These are phyloP conservation scores for Ennomos erosarius DNA, from an alignment of 2,888 invertebrate species.

Conservation along the genomic window DNA sequence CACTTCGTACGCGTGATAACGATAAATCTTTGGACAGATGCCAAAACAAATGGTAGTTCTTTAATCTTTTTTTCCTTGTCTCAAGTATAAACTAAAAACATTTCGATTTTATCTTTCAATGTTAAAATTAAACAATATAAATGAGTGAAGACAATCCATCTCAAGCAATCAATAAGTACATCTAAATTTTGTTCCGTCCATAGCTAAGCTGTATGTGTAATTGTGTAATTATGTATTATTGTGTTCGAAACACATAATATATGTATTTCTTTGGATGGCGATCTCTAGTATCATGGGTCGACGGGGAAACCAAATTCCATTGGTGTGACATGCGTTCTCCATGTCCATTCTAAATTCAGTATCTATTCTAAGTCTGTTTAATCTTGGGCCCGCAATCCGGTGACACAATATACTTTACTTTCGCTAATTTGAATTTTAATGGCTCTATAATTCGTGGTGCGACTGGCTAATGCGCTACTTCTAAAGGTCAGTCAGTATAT, in stretches of 20 bases:
- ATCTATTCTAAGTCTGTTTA: slow-evolving; percentile 35
- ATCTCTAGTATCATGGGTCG: too few species aligned
- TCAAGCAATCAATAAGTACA: too few species aligned
- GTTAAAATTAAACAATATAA: background rate
- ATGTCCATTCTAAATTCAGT: slow-evolving; percentile 34
- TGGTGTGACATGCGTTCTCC: too few species aligned
- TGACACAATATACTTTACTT: slow-evolving; percentile 56
- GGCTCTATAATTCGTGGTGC: slow-evolving; percentile 55
- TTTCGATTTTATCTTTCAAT: too few species aligned
- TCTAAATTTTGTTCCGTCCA: too few species aligned
- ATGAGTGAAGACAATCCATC: background rate
- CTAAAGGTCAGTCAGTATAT: slow-evolving; percentile 59
- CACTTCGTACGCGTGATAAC: slow-evolving; percentile 45
- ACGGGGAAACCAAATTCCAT: slow-evolving; percentile 8
- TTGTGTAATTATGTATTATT: too few species aligned
- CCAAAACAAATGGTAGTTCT: slow-evolving; percentile 28
- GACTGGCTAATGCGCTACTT: slow-evolving; percentile 48
- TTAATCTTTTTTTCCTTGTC: slow-evolving; percentile 2
- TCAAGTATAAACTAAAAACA: too few species aligned
- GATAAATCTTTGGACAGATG: slow-evolving; percentile 39
- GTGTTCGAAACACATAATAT: too few species aligned
- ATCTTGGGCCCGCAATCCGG: slow-evolving; percentile 26
- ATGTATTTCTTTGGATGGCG: too few species aligned
- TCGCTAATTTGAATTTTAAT: slow-evolving; percentile 70
- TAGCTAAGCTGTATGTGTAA: too few species aligned